Evolutionary conservation across 2,888 invertebrate species (phyloP), one percentile per base, ranked within the genome.

Genomic region (Tetheella fluctuosa): DNA sequence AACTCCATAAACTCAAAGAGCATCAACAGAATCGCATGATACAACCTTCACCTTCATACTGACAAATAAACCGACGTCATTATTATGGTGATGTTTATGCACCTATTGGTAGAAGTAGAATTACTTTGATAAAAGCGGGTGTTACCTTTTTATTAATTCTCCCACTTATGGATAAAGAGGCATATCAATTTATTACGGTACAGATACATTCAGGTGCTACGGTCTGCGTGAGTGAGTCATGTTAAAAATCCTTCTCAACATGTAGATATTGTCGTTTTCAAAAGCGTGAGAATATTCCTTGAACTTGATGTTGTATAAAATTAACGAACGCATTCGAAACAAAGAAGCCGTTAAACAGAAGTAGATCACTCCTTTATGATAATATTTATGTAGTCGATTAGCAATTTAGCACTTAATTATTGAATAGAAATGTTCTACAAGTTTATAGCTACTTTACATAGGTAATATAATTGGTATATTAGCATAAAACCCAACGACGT

Each of bases 201-300:
- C 34, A 64, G 63, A 64, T 55, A 60, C 61, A 59, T 63, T 62
- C 53, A 20, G 54, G 59, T 71, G 64, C 59, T 68, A 73, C 2
- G 37, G 65, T 66, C 63, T 61, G 70, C 68, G 70, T 79, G 79
- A 78, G 70, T 79, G 79, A 78, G 63, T 78, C 77, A 77, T 70
- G 68, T 69, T 39, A 69, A 73, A 77, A 77, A 70, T 78, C 79
- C 72, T 79, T 77, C 60, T 63, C 73, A 60, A 68, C 25, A 4
- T 25, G 64, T 70, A 65, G 64, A 6, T 34, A 13, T 34, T 66
- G 59, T 63, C 63, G 63, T 63, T 60, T 73, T 77, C 78, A 72
- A 75, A 76, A 77, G 70, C 72, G 76, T 81, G 81, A 69, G 78
- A 82, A 78, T 71, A 69, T 78, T 71, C 66, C 63, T 56, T 65